Conservation (phyloP, 2,888 invertebrate species). For the Coremacera marginata region DNA sequence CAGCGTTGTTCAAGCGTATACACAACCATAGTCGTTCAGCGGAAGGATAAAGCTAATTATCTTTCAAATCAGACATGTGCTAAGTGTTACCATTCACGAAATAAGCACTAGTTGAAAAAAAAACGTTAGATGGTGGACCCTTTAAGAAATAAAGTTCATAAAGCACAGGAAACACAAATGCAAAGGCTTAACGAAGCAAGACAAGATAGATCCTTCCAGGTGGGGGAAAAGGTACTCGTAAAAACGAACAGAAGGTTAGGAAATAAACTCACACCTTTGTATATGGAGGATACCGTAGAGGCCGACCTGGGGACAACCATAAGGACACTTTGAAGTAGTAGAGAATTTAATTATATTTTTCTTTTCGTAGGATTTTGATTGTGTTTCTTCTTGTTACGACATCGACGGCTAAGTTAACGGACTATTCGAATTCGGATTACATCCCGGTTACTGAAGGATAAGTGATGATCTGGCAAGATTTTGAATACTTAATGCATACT, state of each 20-base stretch:
- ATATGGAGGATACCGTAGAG: constrained; percentile 33
- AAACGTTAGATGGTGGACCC: too few species aligned
- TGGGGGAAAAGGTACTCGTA: constrained; percentile 40
- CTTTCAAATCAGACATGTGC: too few species aligned
- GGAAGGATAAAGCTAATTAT: background rate
- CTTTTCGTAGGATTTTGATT: background rate
- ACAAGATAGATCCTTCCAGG: constrained; percentile 40
- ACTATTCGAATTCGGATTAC: constrained; percentile 39
- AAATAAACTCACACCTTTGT: constrained; percentile 26
- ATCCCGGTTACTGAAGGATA: constrained; percentile 36
- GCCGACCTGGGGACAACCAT: constrained; percentile 37
- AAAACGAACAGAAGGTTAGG: constrained; percentile 37
- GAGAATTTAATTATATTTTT: background rate
- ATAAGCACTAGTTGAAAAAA: too few species aligned
- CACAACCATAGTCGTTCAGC: background rate
- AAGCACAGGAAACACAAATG: constrained; percentile 29
- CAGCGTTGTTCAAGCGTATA: background rate
- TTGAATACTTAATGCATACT: constrained; percentile 32
- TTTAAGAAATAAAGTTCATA: constrained; percentile 37
- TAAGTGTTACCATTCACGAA: too few species aligned
- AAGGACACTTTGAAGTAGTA: background rate
- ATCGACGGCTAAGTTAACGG: constrained; percentile 18
- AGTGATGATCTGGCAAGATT: constrained; percentile 30
- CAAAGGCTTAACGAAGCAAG: constrained; percentile 38
- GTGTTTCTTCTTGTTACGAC: background rate